These are phyloP conservation scores for Mus minutoides DNA, from an alignment of 2,797 vertebrate genomes.

Conservation along the genomic window DNA sequence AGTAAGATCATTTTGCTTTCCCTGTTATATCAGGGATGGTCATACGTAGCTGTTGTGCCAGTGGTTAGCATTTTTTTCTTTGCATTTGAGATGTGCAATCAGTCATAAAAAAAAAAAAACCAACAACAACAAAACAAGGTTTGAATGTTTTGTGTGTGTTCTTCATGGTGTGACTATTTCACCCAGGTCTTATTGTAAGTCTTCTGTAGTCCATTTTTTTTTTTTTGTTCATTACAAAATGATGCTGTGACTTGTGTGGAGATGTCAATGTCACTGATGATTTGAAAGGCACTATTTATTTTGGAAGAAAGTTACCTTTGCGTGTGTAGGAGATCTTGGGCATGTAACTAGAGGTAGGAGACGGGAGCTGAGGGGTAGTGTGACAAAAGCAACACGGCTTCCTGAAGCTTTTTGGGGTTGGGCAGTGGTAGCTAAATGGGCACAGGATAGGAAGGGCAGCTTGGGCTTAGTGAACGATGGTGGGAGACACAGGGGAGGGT, in stretches of 20 bases:
- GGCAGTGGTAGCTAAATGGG: background rate
- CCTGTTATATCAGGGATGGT: background rate
- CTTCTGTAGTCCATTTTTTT: background rate
- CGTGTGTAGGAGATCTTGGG: background rate
- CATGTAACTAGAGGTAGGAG: background rate
- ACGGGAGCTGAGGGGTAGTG: background rate
- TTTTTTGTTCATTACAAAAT: background rate
- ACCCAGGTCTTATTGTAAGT: background rate
- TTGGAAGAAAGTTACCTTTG: conserved; percentile 18
- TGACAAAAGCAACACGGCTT: background rate
- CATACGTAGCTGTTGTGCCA: background rate
- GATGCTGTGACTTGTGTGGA: background rate
- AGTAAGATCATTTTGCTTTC: background rate
- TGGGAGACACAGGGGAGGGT: background rate
- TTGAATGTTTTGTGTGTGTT: background rate
- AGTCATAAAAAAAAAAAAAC: background rate
- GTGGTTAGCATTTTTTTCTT: background rate
- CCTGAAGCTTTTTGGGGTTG: background rate
- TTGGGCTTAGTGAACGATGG: background rate
- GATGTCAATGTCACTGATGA: background rate
- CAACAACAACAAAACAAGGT: too few relatives aligned
- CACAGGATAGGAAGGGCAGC: rapidly evolving
- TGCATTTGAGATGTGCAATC: background rate
- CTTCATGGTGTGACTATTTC: background rate
- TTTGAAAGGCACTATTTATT: background rate